Percentiles rank a stretch among this genome's conserved stretches.
Evolutionary conservation across 2,797 vertebrate genomes (phyloP).

Genomic region (Sebastiscus tertius): DNA sequence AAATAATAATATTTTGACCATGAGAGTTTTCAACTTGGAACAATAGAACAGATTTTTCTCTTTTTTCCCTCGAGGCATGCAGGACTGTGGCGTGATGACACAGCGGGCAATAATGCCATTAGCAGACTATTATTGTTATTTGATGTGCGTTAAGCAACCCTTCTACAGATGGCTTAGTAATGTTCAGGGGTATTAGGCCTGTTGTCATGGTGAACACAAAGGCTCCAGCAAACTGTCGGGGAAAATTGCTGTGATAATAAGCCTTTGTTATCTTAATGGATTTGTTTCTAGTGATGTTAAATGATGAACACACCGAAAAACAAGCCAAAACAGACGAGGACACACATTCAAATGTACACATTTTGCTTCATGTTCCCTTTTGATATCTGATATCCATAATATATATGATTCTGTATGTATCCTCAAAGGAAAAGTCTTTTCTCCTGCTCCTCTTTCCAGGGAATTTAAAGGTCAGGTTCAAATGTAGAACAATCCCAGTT

Average conservation of each 20-base stretch:
- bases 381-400: neutral
- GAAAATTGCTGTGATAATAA: conserved; percentile 64
- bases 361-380: conserved; percentile 7
- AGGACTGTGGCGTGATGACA: conserved; percentile 71
- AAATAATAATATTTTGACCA: conserved; percentile 35
- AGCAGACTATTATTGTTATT: conserved; percentile 73
- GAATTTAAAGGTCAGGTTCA: too few relatives aligned
- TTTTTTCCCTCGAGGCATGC: conserved; percentile 51
- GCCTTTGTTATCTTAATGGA: conserved; percentile 60
- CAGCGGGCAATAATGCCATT: conserved; percentile 73
- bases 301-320: conserved; percentile 28
- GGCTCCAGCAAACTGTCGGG: conserved; percentile 45
- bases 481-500: too few relatives aligned
- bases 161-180: conserved; percentile 74
- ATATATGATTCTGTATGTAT: neutral
- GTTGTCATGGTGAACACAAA: conserved; percentile 72
- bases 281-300: conserved; percentile 57
- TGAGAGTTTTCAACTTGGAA: conserved; percentile 41
- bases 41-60: conserved; percentile 51
- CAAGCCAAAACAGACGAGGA: conserved; percentile 11
- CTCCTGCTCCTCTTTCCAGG: too few relatives aligned
- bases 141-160: conserved; percentile 72
- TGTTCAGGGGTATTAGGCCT: conserved; percentile 71
- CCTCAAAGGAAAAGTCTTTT: neutral
- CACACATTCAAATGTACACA: neutral